phyloP scores from a whole-genome alignment of 2,113 vertebrate genomes.

The Chloropsis hardwickii region DNA sequence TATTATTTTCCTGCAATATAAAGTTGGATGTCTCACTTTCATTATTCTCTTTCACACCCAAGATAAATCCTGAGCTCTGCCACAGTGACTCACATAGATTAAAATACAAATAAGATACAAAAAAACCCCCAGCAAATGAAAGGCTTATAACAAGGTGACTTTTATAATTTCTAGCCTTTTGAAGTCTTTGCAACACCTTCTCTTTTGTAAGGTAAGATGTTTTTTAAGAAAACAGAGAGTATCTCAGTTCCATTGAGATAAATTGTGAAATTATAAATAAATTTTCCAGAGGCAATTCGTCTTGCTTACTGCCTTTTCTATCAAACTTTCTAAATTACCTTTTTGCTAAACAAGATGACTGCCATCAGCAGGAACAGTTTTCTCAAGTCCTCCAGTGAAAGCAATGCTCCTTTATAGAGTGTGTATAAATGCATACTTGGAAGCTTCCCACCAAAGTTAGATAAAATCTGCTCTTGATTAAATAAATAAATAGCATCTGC shows the following conservation, averaged over 20 bases:
- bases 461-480: conserved; percentile 37
- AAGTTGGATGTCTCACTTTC: conserved; percentile 58
- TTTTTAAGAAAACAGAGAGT: background rate
- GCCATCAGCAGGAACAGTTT: background rate
- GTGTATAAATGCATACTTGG: background rate
- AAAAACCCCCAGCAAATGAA: background rate
- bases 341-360: background rate
- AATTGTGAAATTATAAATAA: background rate
- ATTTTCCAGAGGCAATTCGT: background rate
- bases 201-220: background rate
- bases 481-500: conserved; percentile 38
- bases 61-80: conserved; percentile 72
- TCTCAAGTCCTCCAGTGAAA: background rate
- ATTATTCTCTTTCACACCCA: conserved; percentile 68
- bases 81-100: conserved; percentile 32
- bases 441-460: conserved; percentile 54
- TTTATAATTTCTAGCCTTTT: background rate
- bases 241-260: background rate
- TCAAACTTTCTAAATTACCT: background rate
- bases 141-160: background rate
- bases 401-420: background rate
- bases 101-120: background rate
- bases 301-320: background rate
- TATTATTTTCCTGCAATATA: conserved; percentile 68
- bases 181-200: background rate